Base-by-base conservation (phyloP, 2,797 vertebrate species). In the Parambassis ranga region DNA sequence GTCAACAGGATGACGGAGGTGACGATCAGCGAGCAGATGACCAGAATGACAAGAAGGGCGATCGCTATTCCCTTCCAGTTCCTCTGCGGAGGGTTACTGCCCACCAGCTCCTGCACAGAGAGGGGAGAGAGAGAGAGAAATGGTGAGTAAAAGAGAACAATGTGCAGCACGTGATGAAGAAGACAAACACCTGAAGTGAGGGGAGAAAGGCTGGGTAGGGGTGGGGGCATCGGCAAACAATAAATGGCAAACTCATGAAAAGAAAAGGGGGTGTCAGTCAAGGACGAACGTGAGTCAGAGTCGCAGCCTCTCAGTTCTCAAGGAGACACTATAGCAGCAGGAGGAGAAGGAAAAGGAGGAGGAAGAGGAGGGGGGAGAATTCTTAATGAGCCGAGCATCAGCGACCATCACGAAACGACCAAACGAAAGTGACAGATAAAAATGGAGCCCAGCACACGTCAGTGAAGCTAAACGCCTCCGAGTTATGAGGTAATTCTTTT, bases 51-150 rank as follows among this genome's bases (percentile, higher is more conserved):
- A 56, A 99, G 97, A 70, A 99, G 94, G 5, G 97, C 97, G 55
- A 99, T 99, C 26, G 96, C 96, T 71, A 99, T 99, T 77, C 97
- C 97, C 77, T 99, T 99, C 97, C 97, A 99, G 92, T 99, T 99
- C 59, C 97, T 95, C 89, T 99, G 97, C 3, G 96, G 95, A 82
- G 97, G 95, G 84, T 98, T 99, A 58, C 97, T 98, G 60, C 97
- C 95, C 91, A 99, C 97, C 92, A 99, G 92, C 92, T 99, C 97
- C 97, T 99, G 67, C 32, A 70, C 67, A 79, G 55, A 81, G 46
- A 70, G 47, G 79, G 23, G 47, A 79, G 23, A 73, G 41, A 70
- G 38, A 65, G 32, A 23, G 37, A 38, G 31, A 20, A 57, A 60
- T 2, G 24, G 71, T 80, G 46, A 81, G 39, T 42, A 15, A 58